Evolutionary conservation across 2,888 invertebrate species (phyloP).

Genomic region (Drosophila borborema): DNA sequence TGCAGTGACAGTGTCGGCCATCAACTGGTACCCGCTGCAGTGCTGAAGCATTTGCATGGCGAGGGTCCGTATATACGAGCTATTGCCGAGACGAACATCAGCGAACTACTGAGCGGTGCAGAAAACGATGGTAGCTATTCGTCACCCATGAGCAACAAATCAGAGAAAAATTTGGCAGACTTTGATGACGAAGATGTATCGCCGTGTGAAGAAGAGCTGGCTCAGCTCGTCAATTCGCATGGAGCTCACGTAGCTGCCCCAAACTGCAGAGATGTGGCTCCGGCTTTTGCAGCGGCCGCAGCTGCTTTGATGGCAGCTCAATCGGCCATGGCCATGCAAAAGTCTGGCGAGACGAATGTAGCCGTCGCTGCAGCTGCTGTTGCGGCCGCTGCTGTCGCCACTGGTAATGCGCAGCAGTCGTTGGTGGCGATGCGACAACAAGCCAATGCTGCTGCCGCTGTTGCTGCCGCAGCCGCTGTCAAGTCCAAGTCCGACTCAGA

Average conservation of each 20-base stretch:
- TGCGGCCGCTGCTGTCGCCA: constrained; percentile 76
- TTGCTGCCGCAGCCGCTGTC: constrained; percentile 62
- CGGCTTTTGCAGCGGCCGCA: constrained; percentile 82
- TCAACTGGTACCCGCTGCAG: constrained; percentile 83
- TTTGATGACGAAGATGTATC: constrained; percentile 97
- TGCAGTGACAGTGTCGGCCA: constrained; percentile 84
- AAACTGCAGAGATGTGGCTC: constrained; percentile 77
- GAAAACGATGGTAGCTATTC: constrained; percentile 95
- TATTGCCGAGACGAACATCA: constrained; percentile 85
- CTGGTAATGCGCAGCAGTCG: constrained; percentile 78
- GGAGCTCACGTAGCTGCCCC: constrained; percentile 79
- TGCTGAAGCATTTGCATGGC: constrained; percentile 85
- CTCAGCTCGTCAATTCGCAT: constrained; percentile 89
- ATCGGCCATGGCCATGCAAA: constrained; percentile 81
- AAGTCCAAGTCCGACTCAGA: constrained; percentile 76
- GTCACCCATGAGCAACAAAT: constrained; percentile 96
- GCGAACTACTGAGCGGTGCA: constrained; percentile 86
- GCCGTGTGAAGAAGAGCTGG: constrained; percentile 93
- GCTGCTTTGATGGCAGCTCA: constrained; percentile 82
- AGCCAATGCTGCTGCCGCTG: constrained; percentile 64
- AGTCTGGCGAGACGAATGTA: constrained; percentile 72
- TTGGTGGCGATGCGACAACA: constrained; percentile 69
- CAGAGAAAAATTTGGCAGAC: constrained; percentile 97
- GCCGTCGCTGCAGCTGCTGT: constrained; percentile 80
- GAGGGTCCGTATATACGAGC: constrained; percentile 86